Base-by-base conservation (phyloP, 2,797 vertebrate genomes). In the Nyctibius grandis region DNA sequence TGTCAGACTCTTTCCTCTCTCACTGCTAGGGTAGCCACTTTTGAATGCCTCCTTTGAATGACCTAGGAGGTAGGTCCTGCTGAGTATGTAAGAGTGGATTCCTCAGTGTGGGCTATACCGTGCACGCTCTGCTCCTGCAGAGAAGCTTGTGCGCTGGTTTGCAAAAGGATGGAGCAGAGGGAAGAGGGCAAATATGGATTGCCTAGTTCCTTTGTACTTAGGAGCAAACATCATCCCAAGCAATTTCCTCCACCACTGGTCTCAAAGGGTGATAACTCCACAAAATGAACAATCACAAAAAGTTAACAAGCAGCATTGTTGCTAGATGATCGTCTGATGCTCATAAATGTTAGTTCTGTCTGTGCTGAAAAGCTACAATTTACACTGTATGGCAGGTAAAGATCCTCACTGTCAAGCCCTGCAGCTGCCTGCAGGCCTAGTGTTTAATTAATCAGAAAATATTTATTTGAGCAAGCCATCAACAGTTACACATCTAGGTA, bases 301-400 rank as follows among this genome's bases (percentile, higher is more conserved):
- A 22, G 14, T 25, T 67, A 60, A 63, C 11, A 50, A 38, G 75
- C 26, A 78, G 23, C 15, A 5, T 8, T 65, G 26, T 48, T 4
- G 0, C 31, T 64, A 18, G 42, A 26, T 51, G 61, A 21, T 48
- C 40, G 56, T 9, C 17, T 50, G 44, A 34, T 0, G 0, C 29
- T 88, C 31, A 29, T 13, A 76, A 77, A 57, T 6, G 9, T 36
- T 89, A 73, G 13, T 64, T 64, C 56, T 53, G 11, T 38, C 60
- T 64, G 25, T 67, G 85, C 72, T 76, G 64, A 63, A 77, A 61
- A 80, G 29, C 21, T 83, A 47, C 11, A 18, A 26, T 59, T 89
- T 67, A 64, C 40, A 11, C 47, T 17, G 9, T 12, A 6, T 18
- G 31, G 23, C 9, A 51, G 44, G 31, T 70, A 45, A 51, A 34